These are phyloP conservation scores for Pseudomyrmex flavicornis DNA, from an alignment of 1,140 invertebrate species.

Conservation along the genomic window DNA sequence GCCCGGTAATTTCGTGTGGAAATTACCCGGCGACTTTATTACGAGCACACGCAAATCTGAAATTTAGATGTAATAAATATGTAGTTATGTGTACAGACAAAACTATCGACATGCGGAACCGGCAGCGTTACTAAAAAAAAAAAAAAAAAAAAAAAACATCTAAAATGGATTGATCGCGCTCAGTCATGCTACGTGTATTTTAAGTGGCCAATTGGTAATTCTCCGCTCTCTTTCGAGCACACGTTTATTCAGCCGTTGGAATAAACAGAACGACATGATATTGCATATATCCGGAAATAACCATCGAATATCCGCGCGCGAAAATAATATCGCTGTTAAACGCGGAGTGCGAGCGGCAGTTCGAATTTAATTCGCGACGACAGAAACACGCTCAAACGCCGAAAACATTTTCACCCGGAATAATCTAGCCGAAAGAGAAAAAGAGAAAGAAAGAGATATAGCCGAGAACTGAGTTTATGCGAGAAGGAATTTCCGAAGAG, in stretches of 20 bases:
- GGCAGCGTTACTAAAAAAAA: conserved; percentile 3
- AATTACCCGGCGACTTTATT: conserved; percentile 24
- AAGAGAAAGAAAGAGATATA: no score
- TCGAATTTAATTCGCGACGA: neutral
- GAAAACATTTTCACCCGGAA: conserved; percentile 2
- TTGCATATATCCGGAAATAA: neutral
- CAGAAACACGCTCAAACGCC: conserved; percentile 3
- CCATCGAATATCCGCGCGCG: neutral
- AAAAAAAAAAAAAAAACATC: no score
- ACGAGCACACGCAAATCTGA: conserved; percentile 24
- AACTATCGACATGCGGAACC: conserved; percentile 16
- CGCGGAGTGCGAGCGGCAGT: neutral
- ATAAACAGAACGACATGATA: neutral
- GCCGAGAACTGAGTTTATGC: no score
- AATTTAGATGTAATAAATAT: conserved; percentile 44
- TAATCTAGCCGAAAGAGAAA: neutral
- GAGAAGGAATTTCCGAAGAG: neutral
- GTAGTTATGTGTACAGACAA: neutral
- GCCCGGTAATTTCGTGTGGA: neutral
- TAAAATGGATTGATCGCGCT: conserved; percentile 3
- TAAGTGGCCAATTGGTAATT: conserved; percentile 10
- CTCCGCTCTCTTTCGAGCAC: neutral
- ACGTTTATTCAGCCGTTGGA: neutral
- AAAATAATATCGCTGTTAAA: conserved; percentile 22
- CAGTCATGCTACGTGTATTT: conserved; percentile 25